Evolutionary conservation across 2,797 vertebrate genomes (phyloP).

Genomic region (Anisognathus igniventris): DNA sequence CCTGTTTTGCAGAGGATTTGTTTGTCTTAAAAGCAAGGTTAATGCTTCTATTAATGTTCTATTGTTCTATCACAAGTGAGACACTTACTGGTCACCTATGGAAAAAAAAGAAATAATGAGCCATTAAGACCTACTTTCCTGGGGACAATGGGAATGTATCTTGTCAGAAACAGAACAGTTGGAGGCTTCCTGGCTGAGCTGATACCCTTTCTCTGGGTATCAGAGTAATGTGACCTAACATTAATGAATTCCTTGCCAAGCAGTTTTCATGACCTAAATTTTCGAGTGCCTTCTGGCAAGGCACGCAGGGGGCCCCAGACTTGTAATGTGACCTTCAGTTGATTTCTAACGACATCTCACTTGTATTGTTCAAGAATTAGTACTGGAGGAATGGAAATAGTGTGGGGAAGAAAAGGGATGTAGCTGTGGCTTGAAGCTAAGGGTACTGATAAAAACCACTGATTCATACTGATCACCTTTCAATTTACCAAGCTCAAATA

Average conservation of each 20-base stretch:
- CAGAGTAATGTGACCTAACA: not conserved
- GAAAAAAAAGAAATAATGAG: not conserved
- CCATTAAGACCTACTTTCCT: not conserved
- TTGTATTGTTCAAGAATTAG: not conserved
- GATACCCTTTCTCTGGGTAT: not conserved
- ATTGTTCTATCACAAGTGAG: not conserved
- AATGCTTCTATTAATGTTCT: not conserved
- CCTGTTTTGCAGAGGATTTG: not conserved
- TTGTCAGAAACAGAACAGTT: not conserved
- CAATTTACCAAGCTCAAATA: not conserved
- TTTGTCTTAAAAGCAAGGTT: not conserved
- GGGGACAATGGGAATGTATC: not conserved
- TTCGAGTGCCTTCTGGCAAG: not conserved
- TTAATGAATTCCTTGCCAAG: not conserved
- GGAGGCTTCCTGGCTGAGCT: not conserved
- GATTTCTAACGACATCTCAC: not conserved
- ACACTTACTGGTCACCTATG: not conserved
- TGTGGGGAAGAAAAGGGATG: not conserved
- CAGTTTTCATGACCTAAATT: conserved; percentile 1
- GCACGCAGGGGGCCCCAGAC: not conserved
- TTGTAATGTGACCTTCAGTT: not conserved
- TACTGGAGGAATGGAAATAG: not conserved
- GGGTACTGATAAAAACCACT: not conserved
- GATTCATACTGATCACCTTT: not conserved
- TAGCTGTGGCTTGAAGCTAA: not conserved